These are phyloP conservation scores for Torymus texanus DNA, from an alignment of 2,888 invertebrate genomes.

Conservation along the genomic window DNA sequence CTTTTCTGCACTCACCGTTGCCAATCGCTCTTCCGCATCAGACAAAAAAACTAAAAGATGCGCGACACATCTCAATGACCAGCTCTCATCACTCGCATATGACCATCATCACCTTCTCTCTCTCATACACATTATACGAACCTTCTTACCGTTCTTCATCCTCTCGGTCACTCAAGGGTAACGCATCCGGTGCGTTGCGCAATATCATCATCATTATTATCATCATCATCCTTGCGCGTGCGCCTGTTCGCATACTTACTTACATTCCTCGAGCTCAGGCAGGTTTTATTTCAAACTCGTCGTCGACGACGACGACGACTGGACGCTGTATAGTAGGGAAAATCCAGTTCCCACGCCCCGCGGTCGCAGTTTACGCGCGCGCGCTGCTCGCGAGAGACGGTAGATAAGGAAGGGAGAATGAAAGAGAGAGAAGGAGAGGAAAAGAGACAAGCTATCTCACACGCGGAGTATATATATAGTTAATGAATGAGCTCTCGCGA, in stretches of 20 bases:
- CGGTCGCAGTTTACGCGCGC: conserved; percentile 17
- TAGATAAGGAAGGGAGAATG: conserved; percentile 10
- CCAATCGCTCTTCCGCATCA: too few species aligned
- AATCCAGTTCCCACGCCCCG: conserved; percentile 28
- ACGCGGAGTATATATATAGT: too few species aligned
- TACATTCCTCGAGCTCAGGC: conserved; percentile 2
- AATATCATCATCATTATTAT: conserved; percentile 31
- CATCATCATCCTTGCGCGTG: conserved; percentile 1
- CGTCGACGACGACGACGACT: too few species aligned
- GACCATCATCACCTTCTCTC: neutral
- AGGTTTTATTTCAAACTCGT: too few species aligned
- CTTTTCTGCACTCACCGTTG: too few species aligned
- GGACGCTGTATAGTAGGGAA: too few species aligned
- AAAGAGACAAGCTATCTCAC: neutral
- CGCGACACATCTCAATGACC: too few species aligned
- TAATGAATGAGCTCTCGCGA: neutral
- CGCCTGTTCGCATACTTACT: neutral
- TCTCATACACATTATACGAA: too few species aligned
- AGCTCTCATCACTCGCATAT: neutral
- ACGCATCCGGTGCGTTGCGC: conserved; percentile 22
- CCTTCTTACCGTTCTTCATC: too few species aligned
- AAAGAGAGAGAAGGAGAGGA: neutral
- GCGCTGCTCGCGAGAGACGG: neutral
- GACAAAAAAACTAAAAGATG: too few species aligned
- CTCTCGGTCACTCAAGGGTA: conserved; percentile 1